phyloP scores from a whole-genome alignment of 2,113 vertebrate genomes.

The Myotis lucifugus region DNA sequence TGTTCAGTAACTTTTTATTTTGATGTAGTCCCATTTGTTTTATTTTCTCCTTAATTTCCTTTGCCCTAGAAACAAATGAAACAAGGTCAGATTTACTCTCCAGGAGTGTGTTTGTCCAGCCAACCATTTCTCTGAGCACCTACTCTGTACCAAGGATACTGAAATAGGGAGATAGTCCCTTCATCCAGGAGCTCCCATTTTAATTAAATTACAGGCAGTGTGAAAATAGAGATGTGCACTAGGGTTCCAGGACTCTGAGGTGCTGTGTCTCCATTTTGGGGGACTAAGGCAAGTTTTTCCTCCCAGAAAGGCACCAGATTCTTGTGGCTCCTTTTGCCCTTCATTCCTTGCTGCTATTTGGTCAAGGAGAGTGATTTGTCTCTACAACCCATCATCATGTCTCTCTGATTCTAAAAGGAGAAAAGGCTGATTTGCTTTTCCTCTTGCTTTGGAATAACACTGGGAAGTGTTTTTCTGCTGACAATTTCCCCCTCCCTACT shows the following conservation, averaged over 20 bases:
- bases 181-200: background rate
- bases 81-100: background rate
- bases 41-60: no score
- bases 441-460: background rate
- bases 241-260: background rate
- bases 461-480: background rate
- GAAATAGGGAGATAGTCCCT: background rate
- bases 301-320: background rate
- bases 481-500: background rate
- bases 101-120: background rate
- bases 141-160: background rate
- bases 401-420: background rate
- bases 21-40: no score
- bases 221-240: background rate
- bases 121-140: background rate
- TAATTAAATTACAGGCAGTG: background rate
- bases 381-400: background rate
- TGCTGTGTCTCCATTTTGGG: slow-evolving; percentile 1
- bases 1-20: no score
- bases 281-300: background rate
- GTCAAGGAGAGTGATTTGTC: background rate
- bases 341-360: background rate
- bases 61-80: background rate
- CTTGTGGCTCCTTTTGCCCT: background rate
- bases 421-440: slow-evolving; percentile 12